Evolutionary conservation across 2,888 invertebrate species (phyloP).

Genomic region (Drosophila kuntzei): DNA sequence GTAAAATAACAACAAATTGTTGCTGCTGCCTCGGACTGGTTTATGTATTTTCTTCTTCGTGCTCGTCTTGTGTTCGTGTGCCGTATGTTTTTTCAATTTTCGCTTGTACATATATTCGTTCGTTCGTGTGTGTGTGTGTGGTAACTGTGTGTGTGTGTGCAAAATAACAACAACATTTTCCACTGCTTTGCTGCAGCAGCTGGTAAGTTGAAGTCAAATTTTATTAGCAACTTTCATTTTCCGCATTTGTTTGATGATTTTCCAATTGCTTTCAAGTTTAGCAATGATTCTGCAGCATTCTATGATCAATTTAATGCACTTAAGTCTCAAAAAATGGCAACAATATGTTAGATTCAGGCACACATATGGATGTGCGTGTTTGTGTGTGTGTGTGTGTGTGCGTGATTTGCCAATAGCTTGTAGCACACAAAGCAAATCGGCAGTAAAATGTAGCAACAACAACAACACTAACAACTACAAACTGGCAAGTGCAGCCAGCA

Average conservation of each 20-base stretch:
- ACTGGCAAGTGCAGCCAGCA: conserved; percentile 71
- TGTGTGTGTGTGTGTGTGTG: conserved; percentile 34
- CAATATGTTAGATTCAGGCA: conserved; percentile 73
- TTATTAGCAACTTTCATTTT: conserved; percentile 29
- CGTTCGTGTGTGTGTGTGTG: conserved; percentile 8
- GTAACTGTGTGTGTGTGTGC: conserved; percentile 25
- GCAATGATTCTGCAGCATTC: conserved; percentile 25
- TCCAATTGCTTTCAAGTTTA: conserved; percentile 26
- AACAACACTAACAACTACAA: conserved; percentile 37
- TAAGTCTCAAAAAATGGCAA: conserved; percentile 58
- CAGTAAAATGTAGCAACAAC: conserved; percentile 60
- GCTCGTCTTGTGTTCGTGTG: conserved; percentile 39
- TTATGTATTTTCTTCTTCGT: conserved; percentile 48
- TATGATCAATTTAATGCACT: conserved; percentile 35
- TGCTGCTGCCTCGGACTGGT: conserved; percentile 45
- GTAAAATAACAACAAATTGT: conserved; percentile 64
- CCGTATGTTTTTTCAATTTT: conserved; percentile 31
- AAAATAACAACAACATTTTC: conserved; percentile 44
- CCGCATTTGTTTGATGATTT: conserved; percentile 32
- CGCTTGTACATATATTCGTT: conserved; percentile 12
- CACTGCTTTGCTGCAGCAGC: conserved; percentile 41
- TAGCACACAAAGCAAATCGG: conserved; percentile 55
- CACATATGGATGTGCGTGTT: conserved; percentile 24
- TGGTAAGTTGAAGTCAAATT: conserved; percentile 49
- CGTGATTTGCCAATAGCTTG: conserved; percentile 50